phyloP scores from a whole-genome alignment of 2,113 vertebrate genomes.

The Phoenicopterus ruber region DNA sequence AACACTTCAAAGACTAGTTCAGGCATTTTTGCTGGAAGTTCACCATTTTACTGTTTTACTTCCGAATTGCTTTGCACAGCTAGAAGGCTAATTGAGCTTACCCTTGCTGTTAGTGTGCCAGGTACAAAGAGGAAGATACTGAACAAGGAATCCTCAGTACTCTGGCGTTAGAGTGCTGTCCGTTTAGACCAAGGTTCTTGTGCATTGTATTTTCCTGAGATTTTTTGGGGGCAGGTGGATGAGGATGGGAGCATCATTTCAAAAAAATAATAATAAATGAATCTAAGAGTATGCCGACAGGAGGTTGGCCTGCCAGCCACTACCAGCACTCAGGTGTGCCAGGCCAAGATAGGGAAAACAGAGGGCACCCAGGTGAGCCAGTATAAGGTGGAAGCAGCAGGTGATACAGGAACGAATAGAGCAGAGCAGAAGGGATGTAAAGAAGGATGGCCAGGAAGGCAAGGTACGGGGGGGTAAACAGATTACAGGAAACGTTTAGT shows the following conservation, averaged over 20 bases:
- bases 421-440: background rate
- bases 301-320: background rate
- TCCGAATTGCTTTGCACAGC: background rate
- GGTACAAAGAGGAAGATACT: background rate
- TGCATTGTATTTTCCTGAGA: background rate
- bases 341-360: background rate
- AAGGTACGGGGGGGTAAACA: background rate
- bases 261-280: background rate
- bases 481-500: background rate
- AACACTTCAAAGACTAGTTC: background rate
- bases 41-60: background rate
- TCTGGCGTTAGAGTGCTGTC: background rate
- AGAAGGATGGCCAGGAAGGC: background rate
- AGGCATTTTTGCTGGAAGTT: background rate
- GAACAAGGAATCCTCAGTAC: background rate
- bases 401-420: background rate
- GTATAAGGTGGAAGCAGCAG: background rate
- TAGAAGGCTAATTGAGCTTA: background rate
- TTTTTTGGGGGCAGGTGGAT: background rate
- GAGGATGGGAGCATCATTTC: background rate
- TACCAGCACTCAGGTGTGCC: background rate
- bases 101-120: background rate
- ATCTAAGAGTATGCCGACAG: background rate
- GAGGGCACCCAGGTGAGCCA: background rate
- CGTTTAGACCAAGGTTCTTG: background rate